Conservation (phyloP, 2,113 vertebrate species). For the Petromus typicus region DNA sequence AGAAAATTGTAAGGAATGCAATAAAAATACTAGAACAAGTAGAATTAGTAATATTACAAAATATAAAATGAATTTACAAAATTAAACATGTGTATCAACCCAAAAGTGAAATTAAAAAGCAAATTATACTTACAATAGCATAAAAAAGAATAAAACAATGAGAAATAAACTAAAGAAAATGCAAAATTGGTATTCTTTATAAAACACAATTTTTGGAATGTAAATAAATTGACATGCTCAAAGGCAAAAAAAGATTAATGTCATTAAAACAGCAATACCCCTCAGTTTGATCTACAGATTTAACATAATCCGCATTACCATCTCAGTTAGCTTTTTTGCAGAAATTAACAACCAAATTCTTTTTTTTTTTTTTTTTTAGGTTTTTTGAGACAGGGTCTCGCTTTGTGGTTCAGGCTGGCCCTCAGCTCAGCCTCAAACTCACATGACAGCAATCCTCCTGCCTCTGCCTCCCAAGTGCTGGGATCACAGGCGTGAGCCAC, state of each 20-base stretch:
- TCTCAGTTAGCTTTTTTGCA: background rate
- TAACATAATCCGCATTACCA: constrained; percentile 29
- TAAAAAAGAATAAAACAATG: constrained; percentile 14
- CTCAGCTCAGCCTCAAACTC: too few species aligned
- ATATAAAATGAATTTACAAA: background rate
- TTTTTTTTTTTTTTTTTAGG: too few species aligned
- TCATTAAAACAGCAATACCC: background rate
- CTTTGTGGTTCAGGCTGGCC: too few species aligned
- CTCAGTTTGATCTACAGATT: background rate
- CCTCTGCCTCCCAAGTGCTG: too few species aligned
- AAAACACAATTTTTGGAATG: constrained; percentile 32
- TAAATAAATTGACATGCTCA: background rate
- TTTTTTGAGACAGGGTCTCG: too few species aligned
- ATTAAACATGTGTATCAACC: background rate
- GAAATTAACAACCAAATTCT: background rate
- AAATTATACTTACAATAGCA: constrained; percentile 6
- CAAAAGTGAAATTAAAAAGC: constrained; percentile 23
- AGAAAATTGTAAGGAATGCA: constrained; percentile 34
- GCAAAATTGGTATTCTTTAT: background rate
- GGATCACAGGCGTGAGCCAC: too few species aligned
- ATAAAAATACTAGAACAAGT: background rate
- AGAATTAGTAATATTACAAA: background rate
- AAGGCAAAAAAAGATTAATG: background rate
- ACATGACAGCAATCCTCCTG: too few species aligned
- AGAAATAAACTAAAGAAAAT: constrained; percentile 41